Percentiles rank a stretch among this genome's conserved stretches.
Evolutionary conservation across 2,888 invertebrate genomes (phyloP).

Genomic region (Pyrocoelia pectoralis): DNA sequence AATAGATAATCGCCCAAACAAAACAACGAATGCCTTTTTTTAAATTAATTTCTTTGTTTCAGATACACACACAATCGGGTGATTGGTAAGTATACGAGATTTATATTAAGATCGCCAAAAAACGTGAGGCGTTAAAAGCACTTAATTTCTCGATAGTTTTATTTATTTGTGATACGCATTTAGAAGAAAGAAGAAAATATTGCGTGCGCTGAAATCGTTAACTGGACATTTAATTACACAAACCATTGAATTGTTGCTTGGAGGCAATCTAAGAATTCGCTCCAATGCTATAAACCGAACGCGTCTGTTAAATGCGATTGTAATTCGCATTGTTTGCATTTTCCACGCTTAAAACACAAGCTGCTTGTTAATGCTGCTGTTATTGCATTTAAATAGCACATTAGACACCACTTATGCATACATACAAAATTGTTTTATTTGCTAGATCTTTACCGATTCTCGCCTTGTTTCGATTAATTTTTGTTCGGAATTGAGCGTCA

Average conservation of each 20-base stretch:
- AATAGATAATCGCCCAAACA: neutral
- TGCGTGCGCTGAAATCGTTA: conserved; percentile 26
- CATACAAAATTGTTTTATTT: conserved; percentile 33
- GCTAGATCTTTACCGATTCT: conserved; percentile 16
- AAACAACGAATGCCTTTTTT: too few relatives aligned
- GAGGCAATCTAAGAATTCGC: conserved; percentile 37
- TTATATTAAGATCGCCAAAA: neutral
- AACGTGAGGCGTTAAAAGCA: neutral
- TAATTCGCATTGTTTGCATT: conserved; percentile 49
- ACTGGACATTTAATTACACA: conserved; percentile 36
- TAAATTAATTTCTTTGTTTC: too few relatives aligned
- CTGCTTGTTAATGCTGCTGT: conserved; percentile 43
- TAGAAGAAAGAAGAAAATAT: conserved; percentile 12
- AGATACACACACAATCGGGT: too few relatives aligned
- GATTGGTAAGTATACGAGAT: too few relatives aligned
- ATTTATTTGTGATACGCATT: neutral
- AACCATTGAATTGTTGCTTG: conserved; percentile 31
- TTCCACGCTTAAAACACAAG: conserved; percentile 39
- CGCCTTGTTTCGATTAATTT: conserved; percentile 16
- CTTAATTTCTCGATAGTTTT: neutral
- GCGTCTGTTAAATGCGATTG: conserved; percentile 45
- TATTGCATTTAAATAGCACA: conserved; percentile 46
- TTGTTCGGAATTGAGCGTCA: conserved; percentile 4
- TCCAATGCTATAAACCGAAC: conserved; percentile 35
- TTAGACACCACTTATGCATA: conserved; percentile 41